Evolutionary conservation across 30 jellyfish, hydroid and myxozoan species (phyloP).

Genomic region (Cassiopea xamachana): DNA sequence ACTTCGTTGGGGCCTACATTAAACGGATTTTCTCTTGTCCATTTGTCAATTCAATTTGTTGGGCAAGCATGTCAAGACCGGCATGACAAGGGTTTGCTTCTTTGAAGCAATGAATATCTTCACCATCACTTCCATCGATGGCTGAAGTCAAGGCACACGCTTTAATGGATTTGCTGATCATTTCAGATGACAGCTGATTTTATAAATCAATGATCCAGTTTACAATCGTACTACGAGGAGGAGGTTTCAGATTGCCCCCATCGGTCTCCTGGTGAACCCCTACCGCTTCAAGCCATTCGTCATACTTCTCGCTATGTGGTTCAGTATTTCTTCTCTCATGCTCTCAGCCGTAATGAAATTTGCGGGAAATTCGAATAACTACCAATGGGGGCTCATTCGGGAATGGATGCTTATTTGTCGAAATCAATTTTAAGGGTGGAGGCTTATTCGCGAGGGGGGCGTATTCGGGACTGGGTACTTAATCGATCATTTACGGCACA

Average conservation of each 20-base stretch:
- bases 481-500: neutral
- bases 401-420: neutral
- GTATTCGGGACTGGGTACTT: neutral
- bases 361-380: neutral
- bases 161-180: neutral
- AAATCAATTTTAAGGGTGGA: neutral
- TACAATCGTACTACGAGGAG: neutral
- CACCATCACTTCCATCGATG: too few species aligned
- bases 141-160: neutral
- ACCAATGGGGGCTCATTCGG: neutral
- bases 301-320: neutral
- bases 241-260: neutral
- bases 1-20: neutral
- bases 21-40: neutral
- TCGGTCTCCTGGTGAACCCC: slow-evolving; percentile 1
- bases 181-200: neutral
- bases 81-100: too few species aligned
- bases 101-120: too few species aligned
- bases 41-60: neutral
- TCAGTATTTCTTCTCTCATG: neutral
- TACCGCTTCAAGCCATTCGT: neutral
- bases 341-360: neutral
- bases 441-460: neutral
- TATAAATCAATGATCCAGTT: neutral
- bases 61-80: neutral